Evolutionary conservation across 2,797 vertebrate genomes (phyloP).

Genomic region (Psittacula echo): DNA sequence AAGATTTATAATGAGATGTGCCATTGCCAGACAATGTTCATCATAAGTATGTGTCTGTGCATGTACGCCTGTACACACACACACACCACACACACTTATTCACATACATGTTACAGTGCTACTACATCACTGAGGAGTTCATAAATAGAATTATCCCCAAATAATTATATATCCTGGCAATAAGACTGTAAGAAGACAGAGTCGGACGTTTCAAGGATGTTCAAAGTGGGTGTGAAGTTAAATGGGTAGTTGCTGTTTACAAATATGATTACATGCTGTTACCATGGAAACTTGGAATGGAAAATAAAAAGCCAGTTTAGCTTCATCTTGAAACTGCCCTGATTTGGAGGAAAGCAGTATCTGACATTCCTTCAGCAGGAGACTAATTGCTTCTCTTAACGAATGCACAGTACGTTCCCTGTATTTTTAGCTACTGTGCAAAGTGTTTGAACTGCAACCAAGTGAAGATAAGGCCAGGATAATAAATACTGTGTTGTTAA

Average conservation of each 20-base stretch:
- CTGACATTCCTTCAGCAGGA: conserved; percentile 13
- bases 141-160: background rate
- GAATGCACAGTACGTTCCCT: background rate
- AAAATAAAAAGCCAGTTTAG: conserved; percentile 30
- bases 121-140: background rate
- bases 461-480: background rate
- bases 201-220: background rate
- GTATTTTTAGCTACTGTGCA: conserved; percentile 3
- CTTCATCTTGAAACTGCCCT: conserved; percentile 37
- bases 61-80: background rate
- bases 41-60: background rate
- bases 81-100: rapidly evolving
- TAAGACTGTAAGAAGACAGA: background rate
- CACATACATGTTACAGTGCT: background rate
- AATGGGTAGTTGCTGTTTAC: conserved; percentile 57
- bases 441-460: background rate
- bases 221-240: background rate
- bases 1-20: background rate
- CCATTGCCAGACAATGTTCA: background rate
- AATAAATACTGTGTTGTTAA: background rate
- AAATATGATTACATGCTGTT: conserved; percentile 40
- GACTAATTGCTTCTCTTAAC: background rate
- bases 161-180: background rate
- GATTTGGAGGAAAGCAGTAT: background rate
- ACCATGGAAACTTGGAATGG: conserved; percentile 27